These are phyloP conservation scores for Lepidochrysops patricia DNA, from an alignment of 2,888 invertebrate genomes.

Conservation along the genomic window DNA sequence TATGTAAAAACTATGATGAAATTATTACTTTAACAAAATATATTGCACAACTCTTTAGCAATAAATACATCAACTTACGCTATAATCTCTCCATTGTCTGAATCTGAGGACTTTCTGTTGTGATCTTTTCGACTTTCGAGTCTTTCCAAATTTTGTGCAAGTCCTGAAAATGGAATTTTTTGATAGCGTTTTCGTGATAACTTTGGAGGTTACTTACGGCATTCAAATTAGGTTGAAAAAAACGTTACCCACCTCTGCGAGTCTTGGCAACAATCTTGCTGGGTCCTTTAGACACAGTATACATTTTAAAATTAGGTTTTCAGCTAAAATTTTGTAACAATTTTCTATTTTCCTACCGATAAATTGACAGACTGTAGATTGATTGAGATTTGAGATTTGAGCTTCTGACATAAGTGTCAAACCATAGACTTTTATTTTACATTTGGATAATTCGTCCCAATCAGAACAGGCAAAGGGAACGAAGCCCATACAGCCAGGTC, in stretches of 20 bases:
- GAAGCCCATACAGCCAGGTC: no score
- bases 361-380: conserved; percentile 42
- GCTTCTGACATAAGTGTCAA: not conserved
- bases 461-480: no score
- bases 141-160: conserved; percentile 87
- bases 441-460: no score
- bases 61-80: conserved; percentile 64
- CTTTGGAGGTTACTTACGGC: conserved; percentile 25
- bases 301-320: conserved; percentile 76
- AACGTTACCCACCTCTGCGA: conserved; percentile 76
- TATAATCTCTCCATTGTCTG: conserved; percentile 78
- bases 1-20: conserved; percentile 69
- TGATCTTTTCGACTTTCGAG: conserved; percentile 83
- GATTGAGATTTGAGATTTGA: not conserved
- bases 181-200: conserved; percentile 28
- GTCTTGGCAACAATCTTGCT: conserved; percentile 92
- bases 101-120: conserved; percentile 79
- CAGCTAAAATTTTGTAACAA: conserved; percentile 43
- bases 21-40: conserved; percentile 34
- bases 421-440: no score
- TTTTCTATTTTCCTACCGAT: conserved; percentile 39
- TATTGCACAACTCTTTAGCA: conserved; percentile 31
- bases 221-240: conserved; percentile 14
- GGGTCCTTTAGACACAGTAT: conserved; percentile 90
- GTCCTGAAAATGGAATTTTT: conserved; percentile 70